Conservation (phyloP, 1,140 invertebrate species). For the Nautilus pompilius region DNA sequence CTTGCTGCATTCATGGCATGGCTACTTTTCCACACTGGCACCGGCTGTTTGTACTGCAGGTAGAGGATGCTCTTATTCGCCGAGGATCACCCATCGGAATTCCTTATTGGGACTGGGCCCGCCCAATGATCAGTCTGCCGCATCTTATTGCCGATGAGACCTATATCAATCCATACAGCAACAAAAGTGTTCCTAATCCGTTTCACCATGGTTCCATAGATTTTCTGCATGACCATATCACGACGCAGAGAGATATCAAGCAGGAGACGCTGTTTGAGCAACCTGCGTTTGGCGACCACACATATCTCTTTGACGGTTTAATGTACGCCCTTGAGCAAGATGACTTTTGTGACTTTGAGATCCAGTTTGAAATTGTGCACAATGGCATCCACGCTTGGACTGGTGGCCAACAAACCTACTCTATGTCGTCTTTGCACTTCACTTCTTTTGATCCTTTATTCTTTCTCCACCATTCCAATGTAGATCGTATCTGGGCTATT, state of each 20-base stretch:
- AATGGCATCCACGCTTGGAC: not conserved
- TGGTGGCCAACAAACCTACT: not conserved
- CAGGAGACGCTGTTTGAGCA: conserved; percentile 1
- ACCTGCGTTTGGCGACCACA: conserved; percentile 14
- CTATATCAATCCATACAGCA: conserved; percentile 9
- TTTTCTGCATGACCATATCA: not conserved
- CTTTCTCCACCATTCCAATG: conserved; percentile 10
- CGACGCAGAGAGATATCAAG: not conserved
- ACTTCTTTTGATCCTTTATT: conserved; percentile 6
- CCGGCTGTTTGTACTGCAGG: conserved; percentile 24
- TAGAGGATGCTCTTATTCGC: conserved; percentile 22
- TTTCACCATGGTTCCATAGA: conserved; percentile 7
- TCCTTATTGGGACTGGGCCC: conserved; percentile 25
- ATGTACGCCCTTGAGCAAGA: conserved; percentile 17
- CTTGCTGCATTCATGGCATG: conserved; percentile 27
- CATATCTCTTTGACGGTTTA: conserved; percentile 12
- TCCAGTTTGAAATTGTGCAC: conserved; percentile 5
- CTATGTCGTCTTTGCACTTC: conserved; percentile 8
- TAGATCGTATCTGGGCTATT: conserved; percentile 2
- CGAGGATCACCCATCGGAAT: conserved; percentile 20
- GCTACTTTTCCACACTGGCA: conserved; percentile 29
- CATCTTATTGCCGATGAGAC: conserved; percentile 5
- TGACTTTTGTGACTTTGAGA: conserved; percentile 20
- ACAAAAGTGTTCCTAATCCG: conserved; percentile 12
- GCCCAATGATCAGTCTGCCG: conserved; percentile 12